phyloP scores from a whole-genome alignment of 2,888 invertebrate species.

The Trissolcus japonicus region DNA sequence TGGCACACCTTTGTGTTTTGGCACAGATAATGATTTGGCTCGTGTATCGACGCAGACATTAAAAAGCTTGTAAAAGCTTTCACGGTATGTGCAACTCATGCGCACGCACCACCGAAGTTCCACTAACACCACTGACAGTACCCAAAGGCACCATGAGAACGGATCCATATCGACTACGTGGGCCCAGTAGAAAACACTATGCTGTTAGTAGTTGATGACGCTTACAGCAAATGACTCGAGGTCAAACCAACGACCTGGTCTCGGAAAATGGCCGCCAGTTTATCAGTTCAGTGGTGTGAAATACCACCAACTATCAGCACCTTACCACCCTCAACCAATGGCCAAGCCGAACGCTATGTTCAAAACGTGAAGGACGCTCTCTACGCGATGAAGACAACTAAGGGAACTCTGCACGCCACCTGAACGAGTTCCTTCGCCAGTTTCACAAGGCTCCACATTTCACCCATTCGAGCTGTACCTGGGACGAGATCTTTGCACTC shows the following conservation, averaged over 20 bases:
- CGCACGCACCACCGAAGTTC: conserved; percentile 29
- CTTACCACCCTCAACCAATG: conserved; percentile 22
- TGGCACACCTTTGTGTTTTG: conserved; percentile 29
- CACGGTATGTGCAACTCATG: conserved; percentile 21
- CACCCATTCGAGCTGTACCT: too few species aligned
- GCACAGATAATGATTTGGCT: too few species aligned
- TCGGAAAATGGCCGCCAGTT: conserved; percentile 4
- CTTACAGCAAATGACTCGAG: conserved; percentile 16
- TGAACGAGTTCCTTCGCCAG: too few species aligned
- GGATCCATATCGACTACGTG: conserved; percentile 33
- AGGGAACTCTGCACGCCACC: too few species aligned
- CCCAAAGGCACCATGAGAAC: conserved; percentile 25
- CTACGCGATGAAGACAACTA: conserved; percentile 20
- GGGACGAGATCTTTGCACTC: too few species aligned
- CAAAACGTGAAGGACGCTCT: conserved; percentile 33
- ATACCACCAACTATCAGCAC: conserved; percentile 11
- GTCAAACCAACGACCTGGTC: conserved; percentile 1
- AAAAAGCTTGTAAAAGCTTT: not conserved
- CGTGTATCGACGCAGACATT: conserved; percentile 31
- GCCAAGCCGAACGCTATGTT: conserved; percentile 16
- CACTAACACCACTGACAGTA: conserved; percentile 35
- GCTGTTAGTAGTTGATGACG: conserved; percentile 10
- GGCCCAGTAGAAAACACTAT: conserved; percentile 18
- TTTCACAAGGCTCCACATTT: too few species aligned
- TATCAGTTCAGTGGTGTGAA: too few species aligned